Evolutionary conservation across 2,113 vertebrate species (phyloP).

Genomic region (Channa argus): DNA sequence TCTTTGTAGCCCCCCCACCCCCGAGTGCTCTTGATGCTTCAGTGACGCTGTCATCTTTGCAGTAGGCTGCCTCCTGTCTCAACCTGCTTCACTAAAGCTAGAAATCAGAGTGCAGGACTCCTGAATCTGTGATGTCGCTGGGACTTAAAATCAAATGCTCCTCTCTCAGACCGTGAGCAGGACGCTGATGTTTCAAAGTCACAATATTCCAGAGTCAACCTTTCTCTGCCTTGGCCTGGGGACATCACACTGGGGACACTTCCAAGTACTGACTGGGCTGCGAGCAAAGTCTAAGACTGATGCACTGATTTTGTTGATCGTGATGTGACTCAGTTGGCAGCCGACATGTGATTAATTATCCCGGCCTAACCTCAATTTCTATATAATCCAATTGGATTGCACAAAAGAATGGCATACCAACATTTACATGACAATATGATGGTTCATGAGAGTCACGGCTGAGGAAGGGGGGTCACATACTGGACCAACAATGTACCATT

Average conservation of each 20-base stretch:
- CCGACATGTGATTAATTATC: not conserved
- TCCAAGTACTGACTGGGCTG: slow-evolving; percentile 3
- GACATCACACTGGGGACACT: not conserved
- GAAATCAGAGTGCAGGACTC: slow-evolving; percentile 29
- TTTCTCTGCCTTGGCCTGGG: slow-evolving; percentile 1
- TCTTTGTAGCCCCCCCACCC: slow-evolving; percentile 8
- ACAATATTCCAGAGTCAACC: slow-evolving; percentile 3
- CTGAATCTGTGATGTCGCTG: slow-evolving; percentile 41
- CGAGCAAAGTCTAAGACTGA: not conserved
- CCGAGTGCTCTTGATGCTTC: slow-evolving; percentile 44
- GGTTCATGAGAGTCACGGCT: slow-evolving; percentile 11
- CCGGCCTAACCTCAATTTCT: slow-evolving; percentile 11
- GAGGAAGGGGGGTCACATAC: slow-evolving; percentile 42
- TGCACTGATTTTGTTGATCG: not conserved
- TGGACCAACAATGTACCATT: slow-evolving; percentile 36
- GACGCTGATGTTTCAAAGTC: slow-evolving; percentile 14
- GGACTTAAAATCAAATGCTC: slow-evolving; percentile 45
- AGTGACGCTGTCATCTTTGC: slow-evolving; percentile 40
- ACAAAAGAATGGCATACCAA: slow-evolving; percentile 26
- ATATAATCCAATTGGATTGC: slow-evolving; percentile 47
- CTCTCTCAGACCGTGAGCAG: not conserved
- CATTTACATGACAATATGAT: slow-evolving; percentile 59
- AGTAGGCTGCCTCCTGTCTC: slow-evolving; percentile 33
- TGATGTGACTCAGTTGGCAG: not conserved
- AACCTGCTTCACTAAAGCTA: slow-evolving; percentile 43